phyloP scores from a whole-genome alignment of 2,113 vertebrate genomes.

The Paraplagusia blochii region DNA sequence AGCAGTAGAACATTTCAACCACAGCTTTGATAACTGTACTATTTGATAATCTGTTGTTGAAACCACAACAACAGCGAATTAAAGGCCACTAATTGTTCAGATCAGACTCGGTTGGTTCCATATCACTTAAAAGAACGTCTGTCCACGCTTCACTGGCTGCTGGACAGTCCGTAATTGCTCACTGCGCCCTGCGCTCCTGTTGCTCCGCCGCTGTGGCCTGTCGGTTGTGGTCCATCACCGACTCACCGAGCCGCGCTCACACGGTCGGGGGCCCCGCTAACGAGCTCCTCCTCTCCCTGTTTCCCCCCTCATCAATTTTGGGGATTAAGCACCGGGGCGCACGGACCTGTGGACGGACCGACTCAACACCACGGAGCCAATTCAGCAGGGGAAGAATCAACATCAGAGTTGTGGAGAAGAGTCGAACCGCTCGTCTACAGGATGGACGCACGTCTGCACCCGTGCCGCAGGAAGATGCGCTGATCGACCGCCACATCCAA shows the following conservation, averaged over 20 bases:
- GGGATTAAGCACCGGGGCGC: conserved; percentile 66
- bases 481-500: conserved; percentile 9
- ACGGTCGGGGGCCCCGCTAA: conserved; percentile 72
- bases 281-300: conserved; percentile 62
- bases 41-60: neutral
- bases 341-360: conserved; percentile 50
- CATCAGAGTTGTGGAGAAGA: conserved; percentile 24
- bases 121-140: conserved; percentile 27
- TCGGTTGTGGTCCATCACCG: conserved; percentile 72
- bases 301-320: conserved; percentile 39
- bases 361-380: conserved; percentile 40
- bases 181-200: conserved; percentile 27
- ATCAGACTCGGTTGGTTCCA: conserved; percentile 30
- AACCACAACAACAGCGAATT: conserved; percentile 5
- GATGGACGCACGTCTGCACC: conserved; percentile 23
- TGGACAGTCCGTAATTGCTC: conserved; percentile 36
- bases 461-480: conserved; percentile 35
- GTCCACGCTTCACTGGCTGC: conserved; percentile 33
- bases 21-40: neutral
- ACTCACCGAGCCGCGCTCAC: conserved; percentile 16
- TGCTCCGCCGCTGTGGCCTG: conserved; percentile 60
- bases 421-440: neutral
- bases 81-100: neutral
- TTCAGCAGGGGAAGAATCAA: conserved; percentile 22
- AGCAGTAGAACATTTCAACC: too few species aligned